Evolutionary conservation across 2,113 vertebrate genomes (phyloP).

Genomic region (Guaruba guarouba): DNA sequence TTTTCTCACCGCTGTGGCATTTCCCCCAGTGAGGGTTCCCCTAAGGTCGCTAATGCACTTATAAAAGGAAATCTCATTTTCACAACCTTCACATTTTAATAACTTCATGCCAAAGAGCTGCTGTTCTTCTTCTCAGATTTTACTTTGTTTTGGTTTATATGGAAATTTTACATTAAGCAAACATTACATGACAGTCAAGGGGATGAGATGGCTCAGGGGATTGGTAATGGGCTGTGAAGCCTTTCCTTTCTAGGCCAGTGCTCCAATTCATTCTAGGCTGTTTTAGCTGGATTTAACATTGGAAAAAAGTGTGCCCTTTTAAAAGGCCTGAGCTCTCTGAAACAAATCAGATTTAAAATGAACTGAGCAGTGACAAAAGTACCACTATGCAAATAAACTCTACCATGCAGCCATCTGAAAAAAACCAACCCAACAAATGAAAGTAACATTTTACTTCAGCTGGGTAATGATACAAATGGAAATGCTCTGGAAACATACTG

Average conservation of each 20-base stretch:
- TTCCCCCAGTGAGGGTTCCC: not conserved
- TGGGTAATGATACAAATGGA: not conserved
- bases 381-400: not conserved
- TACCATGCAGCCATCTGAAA: not conserved
- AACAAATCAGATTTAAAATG: not conserved
- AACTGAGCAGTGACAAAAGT: not conserved
- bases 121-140: not conserved
- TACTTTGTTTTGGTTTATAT: conserved; percentile 27
- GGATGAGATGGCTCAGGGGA: conserved; percentile 34
- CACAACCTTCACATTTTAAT: not conserved
- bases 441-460: not conserved
- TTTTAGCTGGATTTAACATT: not conserved
- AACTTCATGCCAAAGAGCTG: not conserved
- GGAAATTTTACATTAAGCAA: conserved; percentile 44
- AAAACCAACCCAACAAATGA: not conserved
- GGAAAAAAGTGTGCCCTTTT: not conserved
- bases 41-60: not conserved
- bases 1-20: not conserved
- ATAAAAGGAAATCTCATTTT: conserved; percentile 27
- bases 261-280: not conserved
- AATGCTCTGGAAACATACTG: not conserved
- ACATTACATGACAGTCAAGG: not conserved
- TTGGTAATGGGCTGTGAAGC: conserved; percentile 19
- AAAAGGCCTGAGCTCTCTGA: not conserved
- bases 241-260: conserved; percentile 38